A percentile compares a stretch with the other conserved stretches of the same genome.
Conservation (phyloP, 1,140 invertebrate species). For the Steinernema khuongi region DNA sequence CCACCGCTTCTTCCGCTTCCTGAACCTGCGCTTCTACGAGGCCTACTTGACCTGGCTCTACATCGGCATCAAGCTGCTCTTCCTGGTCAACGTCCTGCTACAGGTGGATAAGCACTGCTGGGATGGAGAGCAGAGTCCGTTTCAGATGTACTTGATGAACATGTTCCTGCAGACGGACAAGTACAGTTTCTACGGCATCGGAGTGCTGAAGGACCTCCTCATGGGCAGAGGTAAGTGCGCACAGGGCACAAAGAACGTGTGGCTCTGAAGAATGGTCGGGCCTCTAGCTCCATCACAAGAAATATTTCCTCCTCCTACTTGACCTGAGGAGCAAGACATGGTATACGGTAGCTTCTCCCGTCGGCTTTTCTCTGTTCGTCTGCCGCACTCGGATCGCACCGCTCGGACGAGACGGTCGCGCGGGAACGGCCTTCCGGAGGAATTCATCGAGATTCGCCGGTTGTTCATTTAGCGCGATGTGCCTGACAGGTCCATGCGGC, state of each 20-base stretch:
- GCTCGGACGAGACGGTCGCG: too few species aligned
- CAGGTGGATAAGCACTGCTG: slow-evolving; percentile 37
- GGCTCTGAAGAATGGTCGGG: too few species aligned
- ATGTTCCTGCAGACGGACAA: slow-evolving; percentile 61
- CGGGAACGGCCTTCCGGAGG: too few species aligned
- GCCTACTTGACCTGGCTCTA: slow-evolving; percentile 56
- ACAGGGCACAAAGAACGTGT: background rate
- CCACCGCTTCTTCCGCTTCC: slow-evolving; percentile 44
- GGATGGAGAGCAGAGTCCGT: background rate
- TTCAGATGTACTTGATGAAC: slow-evolving; percentile 63
- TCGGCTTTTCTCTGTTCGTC: too few species aligned
- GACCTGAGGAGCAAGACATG: too few species aligned
- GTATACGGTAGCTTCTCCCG: too few species aligned
- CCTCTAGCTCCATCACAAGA: too few species aligned
- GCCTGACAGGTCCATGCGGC: too few species aligned
- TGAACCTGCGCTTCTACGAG: slow-evolving; percentile 57
- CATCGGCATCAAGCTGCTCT: slow-evolving; percentile 52
- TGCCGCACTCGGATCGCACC: too few species aligned
- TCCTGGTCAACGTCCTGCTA: slow-evolving; percentile 50
- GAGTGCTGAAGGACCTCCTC: slow-evolving; percentile 51
- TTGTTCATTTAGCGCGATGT: too few species aligned
- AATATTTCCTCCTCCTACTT: too few species aligned
- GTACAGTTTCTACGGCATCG: slow-evolving; percentile 59
- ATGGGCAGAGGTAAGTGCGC: slow-evolving; percentile 41
- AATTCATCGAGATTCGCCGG: too few species aligned